Evolutionary conservation across 2,113 vertebrate species (phyloP), one percentile per base, ranked within the genome.

Genomic region (Dipodomys spectabilis): DNA sequence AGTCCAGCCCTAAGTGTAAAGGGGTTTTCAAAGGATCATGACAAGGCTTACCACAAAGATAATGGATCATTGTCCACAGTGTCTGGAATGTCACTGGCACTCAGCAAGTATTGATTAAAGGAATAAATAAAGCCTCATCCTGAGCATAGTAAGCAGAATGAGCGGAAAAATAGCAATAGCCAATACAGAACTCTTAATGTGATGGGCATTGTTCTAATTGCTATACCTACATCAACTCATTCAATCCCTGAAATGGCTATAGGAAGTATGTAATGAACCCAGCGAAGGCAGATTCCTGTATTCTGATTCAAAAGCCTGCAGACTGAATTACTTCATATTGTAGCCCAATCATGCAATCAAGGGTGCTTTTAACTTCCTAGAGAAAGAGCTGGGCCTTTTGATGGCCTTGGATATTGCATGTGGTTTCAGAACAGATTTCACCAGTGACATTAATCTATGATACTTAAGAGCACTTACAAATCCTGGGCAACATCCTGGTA

Each of bases 51-150:
- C 28, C 0, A 2, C 86, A 86, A 86, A 93, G 79, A 49, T 90
- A 88, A 78, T 62, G 44, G 53, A 83, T 83, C 45, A 39, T 25
- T 68, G 67, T 72, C 20, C 72, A 39, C n/a, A 87, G 45, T 74
- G 60, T 74, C 82, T 81, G 88, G 87, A 93, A 82, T 25, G 74
- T 45, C 35, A 67, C 3, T 86, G 80, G 62, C 68, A 69, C 72
- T 92, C 73, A 92, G 57, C 88, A 77, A 83, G 78, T 87, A 95
- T 81, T 88, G 84, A 94, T 67, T 57, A 27, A 83, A 91, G 74
- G 57, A 93, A 84, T 84, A 86, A 92, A 86, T 94, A 25, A 95
- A 72, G 49, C 30, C 32, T 82, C 89, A 77, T 62, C n/a, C 27
- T 22, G 79, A 92, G 92, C 73, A 53, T 39, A 82, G 64, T 45